Evolutionary conservation across 1,140 invertebrate genomes (phyloP).

Genomic region (Patella vulgata): DNA sequence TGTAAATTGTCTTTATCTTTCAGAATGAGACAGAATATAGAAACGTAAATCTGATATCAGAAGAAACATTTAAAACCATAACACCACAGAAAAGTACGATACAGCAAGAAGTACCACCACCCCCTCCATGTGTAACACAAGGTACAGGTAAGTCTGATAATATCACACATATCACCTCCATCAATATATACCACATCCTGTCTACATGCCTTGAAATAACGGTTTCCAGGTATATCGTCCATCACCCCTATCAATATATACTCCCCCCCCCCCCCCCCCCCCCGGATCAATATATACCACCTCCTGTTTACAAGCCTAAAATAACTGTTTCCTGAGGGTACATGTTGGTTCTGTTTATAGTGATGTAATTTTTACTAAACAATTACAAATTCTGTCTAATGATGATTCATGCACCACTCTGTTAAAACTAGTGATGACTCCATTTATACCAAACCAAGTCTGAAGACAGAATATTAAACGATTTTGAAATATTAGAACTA

Average conservation of each 20-base stretch:
- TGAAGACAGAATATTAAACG: no score
- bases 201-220: neutral
- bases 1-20: slow-evolving; percentile 29
- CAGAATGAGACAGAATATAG: slow-evolving; percentile 73
- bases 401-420: no score
- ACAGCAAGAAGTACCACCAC: slow-evolving; percentile 52
- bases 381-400: no score
- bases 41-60: slow-evolving; percentile 89
- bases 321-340: no score
- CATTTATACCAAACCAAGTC: no score
- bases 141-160: slow-evolving; percentile 32
- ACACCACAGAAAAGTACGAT: slow-evolving; percentile 36
- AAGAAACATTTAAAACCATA: slow-evolving; percentile 87
- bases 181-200: no score
- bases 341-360: no score
- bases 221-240: neutral
- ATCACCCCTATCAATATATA: neutral
- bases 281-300: neutral
- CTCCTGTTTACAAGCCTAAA: neutral
- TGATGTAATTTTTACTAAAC: no score
- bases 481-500: no score
- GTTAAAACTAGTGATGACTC: no score
- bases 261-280: no score
- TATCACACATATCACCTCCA: no score
- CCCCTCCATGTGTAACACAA: slow-evolving; percentile 45